A percentile compares a stretch with the other conserved stretches of the same genome.
These are phyloP conservation scores for Carcinoscorpius rotundicauda DNA, from an alignment of 1,140 invertebrate species.

Conservation along the genomic window DNA sequence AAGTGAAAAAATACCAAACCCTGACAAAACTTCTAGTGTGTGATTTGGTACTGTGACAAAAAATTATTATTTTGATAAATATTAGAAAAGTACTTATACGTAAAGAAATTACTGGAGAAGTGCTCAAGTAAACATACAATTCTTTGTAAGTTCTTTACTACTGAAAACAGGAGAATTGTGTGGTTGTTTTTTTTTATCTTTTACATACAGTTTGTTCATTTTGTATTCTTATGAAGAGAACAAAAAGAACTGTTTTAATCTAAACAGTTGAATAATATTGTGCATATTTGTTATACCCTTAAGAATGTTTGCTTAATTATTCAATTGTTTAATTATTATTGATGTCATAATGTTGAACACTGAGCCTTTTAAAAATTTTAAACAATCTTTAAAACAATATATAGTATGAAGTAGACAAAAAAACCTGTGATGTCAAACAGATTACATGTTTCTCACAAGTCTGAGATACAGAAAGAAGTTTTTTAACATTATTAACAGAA, in stretches of 20 bases:
- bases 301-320: too few species aligned
- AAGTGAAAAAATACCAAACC: not conserved
- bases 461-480: constrained; percentile 5
- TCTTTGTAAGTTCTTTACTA: not conserved
- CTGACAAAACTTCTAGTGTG: too few species aligned
- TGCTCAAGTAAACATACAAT: not conserved
- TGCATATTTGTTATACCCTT: too few species aligned
- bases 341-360: not conserved
- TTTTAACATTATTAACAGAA: constrained; percentile 28
- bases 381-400: constrained; percentile 4
- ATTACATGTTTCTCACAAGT: constrained; percentile 1
- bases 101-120: not conserved
- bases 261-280: too few species aligned
- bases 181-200: too few species aligned
- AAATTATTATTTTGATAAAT: too few species aligned
- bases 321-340: too few species aligned
- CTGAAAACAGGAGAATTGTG: not conserved
- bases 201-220: too few species aligned
- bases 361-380: not conserved
- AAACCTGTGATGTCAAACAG: not conserved
- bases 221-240: too few species aligned
- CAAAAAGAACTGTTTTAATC: too few species aligned
- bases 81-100: not conserved
- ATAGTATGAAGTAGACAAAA: not conserved
- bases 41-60: too few species aligned